Conservation (phyloP, 2,113 vertebrate species). For the Aphelocoma coerulescens region DNA sequence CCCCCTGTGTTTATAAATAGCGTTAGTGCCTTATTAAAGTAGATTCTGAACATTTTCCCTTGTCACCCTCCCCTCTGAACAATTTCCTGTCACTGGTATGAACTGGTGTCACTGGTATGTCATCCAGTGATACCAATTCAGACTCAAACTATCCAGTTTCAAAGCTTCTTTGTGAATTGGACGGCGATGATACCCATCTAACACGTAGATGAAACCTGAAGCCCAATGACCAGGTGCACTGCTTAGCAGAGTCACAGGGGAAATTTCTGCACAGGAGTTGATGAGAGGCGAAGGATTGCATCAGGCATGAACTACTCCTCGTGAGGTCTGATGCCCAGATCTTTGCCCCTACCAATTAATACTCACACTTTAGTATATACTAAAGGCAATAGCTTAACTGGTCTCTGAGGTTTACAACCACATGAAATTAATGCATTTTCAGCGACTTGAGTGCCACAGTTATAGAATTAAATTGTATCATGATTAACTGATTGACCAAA, state of each 20-base stretch:
- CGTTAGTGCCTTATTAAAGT: conserved; percentile 5
- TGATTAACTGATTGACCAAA: not conserved
- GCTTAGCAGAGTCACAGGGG: not conserved
- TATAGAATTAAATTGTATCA: not conserved
- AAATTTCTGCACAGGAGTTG: not conserved
- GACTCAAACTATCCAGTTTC: not conserved
- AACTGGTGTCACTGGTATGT: not conserved
- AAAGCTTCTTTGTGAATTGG: not conserved
- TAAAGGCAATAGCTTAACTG: not conserved
- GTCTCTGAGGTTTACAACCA: not conserved
- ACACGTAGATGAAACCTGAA: not conserved
- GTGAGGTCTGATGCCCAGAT: not conserved
- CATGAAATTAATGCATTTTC: not conserved
- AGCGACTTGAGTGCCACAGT: not conserved
- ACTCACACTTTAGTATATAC: not conserved
- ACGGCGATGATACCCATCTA: not conserved
- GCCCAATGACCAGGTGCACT: not conserved
- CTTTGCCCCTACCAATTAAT: not conserved
- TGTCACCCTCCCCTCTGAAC: not conserved
- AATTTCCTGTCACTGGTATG: not conserved
- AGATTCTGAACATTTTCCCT: not conserved
- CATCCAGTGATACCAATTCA: not conserved
- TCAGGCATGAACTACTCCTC: not conserved
- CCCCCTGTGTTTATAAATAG: not conserved
- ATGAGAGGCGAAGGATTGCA: not conserved